Evolutionary conservation across 1,140 invertebrate species (phyloP).

Genomic region (Delia radicum): DNA sequence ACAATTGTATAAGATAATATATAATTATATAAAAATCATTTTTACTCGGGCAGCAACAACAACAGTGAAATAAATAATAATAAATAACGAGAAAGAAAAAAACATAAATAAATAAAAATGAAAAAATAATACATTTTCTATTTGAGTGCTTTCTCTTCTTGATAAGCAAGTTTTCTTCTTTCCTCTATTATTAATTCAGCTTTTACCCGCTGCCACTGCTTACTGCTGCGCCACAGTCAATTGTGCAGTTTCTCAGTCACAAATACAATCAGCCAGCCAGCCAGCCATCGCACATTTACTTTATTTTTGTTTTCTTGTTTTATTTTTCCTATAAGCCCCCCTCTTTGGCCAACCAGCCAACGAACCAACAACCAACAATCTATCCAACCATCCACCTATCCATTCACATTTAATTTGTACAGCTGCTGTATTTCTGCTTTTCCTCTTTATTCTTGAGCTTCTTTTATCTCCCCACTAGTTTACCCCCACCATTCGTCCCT

Average conservation of each 20-base stretch:
- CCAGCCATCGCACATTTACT: background rate
- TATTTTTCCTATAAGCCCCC: background rate
- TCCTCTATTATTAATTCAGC: slow-evolving; percentile 7
- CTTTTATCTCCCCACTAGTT: slow-evolving; percentile 22
- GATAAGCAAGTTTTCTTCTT: slow-evolving; percentile 15
- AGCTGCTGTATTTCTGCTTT: slow-evolving; percentile 15
- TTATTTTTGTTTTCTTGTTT: background rate
- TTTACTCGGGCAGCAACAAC: background rate
- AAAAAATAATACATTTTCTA: slow-evolving; percentile 20
- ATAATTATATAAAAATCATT: background rate
- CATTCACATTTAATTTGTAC: slow-evolving; percentile 1
- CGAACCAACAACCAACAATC: background rate
- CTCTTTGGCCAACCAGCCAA: background rate
- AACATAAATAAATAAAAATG: slow-evolving; percentile 5
- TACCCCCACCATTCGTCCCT: background rate
- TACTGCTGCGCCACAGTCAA: background rate
- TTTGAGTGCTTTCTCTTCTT: slow-evolving; percentile 24
- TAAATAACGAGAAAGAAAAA: slow-evolving; percentile 18
- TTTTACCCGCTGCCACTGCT: background rate
- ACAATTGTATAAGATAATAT: too few relatives aligned
- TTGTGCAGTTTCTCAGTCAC: background rate
- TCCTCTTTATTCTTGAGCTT: slow-evolving; percentile 20
- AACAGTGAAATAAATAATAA: slow-evolving; percentile 19
- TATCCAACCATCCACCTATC: background rate
- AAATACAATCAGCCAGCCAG: too few relatives aligned